Conservation (phyloP, 2,797 vertebrate species). For the Mallotus villosus region DNA sequence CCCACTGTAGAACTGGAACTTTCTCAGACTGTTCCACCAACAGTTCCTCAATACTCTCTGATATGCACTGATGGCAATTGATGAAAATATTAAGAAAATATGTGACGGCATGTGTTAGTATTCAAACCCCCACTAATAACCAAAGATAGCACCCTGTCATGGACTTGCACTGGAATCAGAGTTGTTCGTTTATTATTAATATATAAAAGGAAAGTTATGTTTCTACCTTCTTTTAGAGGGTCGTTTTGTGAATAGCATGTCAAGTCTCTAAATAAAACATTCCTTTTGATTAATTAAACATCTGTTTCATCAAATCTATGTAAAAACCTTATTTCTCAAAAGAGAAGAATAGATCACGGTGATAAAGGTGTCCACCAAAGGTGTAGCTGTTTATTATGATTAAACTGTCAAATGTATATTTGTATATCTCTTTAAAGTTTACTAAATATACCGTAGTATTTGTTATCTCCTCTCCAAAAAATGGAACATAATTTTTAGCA, state of each 20-base stretch:
- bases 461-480: too few relatives aligned
- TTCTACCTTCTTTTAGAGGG: constrained; percentile 48
- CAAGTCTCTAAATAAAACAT: not conserved
- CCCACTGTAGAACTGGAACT: constrained; percentile 14
- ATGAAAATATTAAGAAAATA: not conserved
- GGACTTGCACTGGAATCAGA: constrained; percentile 43
- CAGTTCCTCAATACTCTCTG: not conserved
- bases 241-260: constrained; percentile 54
- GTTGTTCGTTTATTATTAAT: constrained; percentile 68
- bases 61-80: not conserved
- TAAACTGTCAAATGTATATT: too few relatives aligned
- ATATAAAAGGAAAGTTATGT: constrained; percentile 70
- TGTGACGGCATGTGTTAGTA: constrained; percentile 67
- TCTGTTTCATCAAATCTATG: not conserved
- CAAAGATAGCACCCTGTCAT: constrained; percentile 35
- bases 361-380: too few relatives aligned
- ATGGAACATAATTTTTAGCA: too few relatives aligned
- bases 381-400: not conserved
- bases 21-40: not conserved
- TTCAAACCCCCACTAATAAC: constrained; percentile 50
- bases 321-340: not conserved
- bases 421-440: too few relatives aligned
- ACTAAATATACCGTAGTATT: too few relatives aligned
- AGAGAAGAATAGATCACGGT: not conserved
- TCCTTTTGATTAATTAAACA: not conserved